These are phyloP conservation scores for Rhysida immarginata DNA, from an alignment of 1,140 invertebrate species.

Conservation along the genomic window DNA sequence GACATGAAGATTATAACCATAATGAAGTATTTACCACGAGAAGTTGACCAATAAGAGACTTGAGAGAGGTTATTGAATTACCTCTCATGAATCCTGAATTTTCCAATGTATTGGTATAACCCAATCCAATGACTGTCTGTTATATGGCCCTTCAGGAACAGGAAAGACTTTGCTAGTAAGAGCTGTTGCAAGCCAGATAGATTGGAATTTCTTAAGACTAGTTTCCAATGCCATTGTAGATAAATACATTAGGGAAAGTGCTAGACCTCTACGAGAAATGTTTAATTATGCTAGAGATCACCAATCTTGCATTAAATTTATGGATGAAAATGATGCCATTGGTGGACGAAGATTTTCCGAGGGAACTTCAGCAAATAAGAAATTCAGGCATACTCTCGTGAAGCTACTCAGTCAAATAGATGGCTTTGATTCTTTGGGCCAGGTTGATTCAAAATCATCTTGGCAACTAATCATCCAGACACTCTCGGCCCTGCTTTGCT, in stretches of 20 bases:
- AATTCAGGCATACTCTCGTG: slow-evolving; percentile 99
- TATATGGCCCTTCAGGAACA: slow-evolving; percentile 95
- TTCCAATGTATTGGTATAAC: slow-evolving; percentile 97
- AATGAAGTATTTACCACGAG: slow-evolving; percentile 48
- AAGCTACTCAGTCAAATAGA: slow-evolving; percentile 99
- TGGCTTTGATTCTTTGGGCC: slow-evolving; percentile 95
- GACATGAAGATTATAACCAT: slow-evolving; percentile 99
- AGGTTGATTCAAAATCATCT: slow-evolving; percentile 98
- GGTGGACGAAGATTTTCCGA: slow-evolving; percentile 96
- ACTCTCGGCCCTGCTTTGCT: slow-evolving; percentile 92
- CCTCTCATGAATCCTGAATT: slow-evolving; percentile 94
- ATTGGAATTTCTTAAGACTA: slow-evolving; percentile 96
- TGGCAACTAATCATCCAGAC: slow-evolving; percentile 98
- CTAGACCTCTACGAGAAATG: slow-evolving; percentile 97
- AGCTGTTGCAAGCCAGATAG: slow-evolving; percentile 92
- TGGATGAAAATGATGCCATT: slow-evolving; percentile 99
- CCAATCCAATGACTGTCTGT: slow-evolving; percentile 90
- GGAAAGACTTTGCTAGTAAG: slow-evolving; percentile 93
- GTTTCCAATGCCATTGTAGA: slow-evolving; percentile 99
- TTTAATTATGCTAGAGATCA: slow-evolving; percentile 99
- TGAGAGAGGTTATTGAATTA: slow-evolving; percentile 74
- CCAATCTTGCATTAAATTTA: slow-evolving; percentile 99
- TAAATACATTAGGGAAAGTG: slow-evolving; percentile 99
- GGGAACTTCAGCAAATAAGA: slow-evolving; percentile 96
- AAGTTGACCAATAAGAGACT: not conserved